phyloP scores from a whole-genome alignment of 2,888 invertebrate genomes.

The Beris chalybata region DNA sequence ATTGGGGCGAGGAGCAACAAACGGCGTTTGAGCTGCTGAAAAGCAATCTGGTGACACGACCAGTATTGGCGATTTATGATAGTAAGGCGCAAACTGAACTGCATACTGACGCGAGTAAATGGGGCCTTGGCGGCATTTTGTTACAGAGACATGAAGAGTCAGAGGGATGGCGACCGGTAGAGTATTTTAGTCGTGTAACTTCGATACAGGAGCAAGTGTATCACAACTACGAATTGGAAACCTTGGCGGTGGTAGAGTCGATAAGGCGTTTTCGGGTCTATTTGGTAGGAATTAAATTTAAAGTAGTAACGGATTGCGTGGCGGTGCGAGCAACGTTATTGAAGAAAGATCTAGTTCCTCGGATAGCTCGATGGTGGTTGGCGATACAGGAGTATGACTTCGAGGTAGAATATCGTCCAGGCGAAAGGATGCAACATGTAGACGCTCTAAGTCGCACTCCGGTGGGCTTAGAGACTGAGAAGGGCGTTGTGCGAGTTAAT shows the following conservation, averaged over 20 bases:
- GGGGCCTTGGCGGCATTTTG: neutral
- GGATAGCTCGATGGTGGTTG: too few relatives aligned
- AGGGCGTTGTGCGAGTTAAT: too few relatives aligned
- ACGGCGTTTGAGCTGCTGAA: conserved; percentile 1
- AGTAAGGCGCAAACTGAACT: too few relatives aligned
- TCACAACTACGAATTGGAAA: conserved; percentile 6
- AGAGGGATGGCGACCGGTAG: neutral
- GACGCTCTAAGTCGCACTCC: conserved; percentile 5
- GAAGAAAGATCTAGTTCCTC: conserved; percentile 1
- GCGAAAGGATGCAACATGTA: conserved; percentile 4
- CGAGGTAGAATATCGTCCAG: neutral
- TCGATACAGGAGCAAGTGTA: neutral
- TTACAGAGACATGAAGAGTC: neutral
- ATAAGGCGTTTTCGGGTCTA: too few relatives aligned
- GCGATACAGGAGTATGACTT: too few relatives aligned
- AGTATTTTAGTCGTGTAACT: neutral
- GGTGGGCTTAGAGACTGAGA: too few relatives aligned
- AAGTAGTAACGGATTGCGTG: conserved; percentile 22
- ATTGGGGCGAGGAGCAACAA: conserved; percentile 1
- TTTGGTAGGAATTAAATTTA: conserved; percentile 14
- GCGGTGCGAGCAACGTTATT: neutral
- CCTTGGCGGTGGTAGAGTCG: neutral
- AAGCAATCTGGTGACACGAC: neutral
- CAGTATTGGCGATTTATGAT: conserved; percentile 5
- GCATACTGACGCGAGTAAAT: too few relatives aligned